Base-by-base conservation (phyloP, 2,113 vertebrate genomes). In the Donacobius atricapilla region DNA sequence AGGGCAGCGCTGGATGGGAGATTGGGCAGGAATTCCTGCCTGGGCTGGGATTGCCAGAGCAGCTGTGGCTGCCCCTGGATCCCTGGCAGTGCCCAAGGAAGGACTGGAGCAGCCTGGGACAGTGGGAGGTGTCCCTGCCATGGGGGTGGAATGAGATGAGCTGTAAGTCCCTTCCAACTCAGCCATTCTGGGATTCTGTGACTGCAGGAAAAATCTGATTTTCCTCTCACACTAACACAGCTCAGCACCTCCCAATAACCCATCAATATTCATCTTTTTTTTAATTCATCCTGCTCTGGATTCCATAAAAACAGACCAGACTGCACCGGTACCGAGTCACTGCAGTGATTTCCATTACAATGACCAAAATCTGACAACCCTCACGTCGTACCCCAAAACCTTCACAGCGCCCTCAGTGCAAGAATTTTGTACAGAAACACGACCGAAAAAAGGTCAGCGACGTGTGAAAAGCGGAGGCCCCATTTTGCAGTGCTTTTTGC, bases 401-500 rank as follows among this genome's bases (percentile, higher is more conserved):
- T 20, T 48, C 25, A 25, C 7, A 3, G 25, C 0, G 0, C 12
- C 57, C 61, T 60, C 10, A 18, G 50, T 15, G 13, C 40, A 45
- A 39, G 17, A 20, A 8, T 42, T 47, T 57, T 18, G 12, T 5
- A 13, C 1, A 60, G 44, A 51, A 84, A 77, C 5, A 56, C 2
- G 5, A 24, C 4, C 3, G 14, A 37, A 51, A 27, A 54, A 60
- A 23, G 24, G 31, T 13, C 18, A 37, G 5, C 0, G 39, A 25
- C 0, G 0, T 0, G 4, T 16, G 33, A 44, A 21, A 66, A 69
- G 30, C 21, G 13, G 0, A 13, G 17, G 2, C 7, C 28, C 8
- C 21, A 8, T 19, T n/a, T 7, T 12, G 4, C 21, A 20, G 21
- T 19, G 30, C 22, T 51, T 15, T 63, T 54, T 80, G 12, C 9